phyloP scores from a whole-genome alignment of 1,140 invertebrate genomes.

The Himalopsyche phryganea region DNA sequence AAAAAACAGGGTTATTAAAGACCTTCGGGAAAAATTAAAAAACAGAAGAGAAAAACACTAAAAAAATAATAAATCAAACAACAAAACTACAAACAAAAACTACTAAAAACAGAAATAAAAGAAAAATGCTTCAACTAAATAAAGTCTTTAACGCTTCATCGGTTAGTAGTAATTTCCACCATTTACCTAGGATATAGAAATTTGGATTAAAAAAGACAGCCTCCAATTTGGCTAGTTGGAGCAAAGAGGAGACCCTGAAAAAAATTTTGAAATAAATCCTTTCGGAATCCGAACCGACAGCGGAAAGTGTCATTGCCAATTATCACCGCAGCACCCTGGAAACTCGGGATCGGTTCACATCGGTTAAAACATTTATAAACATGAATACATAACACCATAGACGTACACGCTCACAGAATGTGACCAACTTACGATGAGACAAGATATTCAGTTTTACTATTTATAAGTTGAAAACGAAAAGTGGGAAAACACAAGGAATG shows the following conservation, averaged over 20 bases:
- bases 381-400: no score
- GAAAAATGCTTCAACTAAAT: background rate
- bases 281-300: conserved; percentile 42
- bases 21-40: conserved; percentile 22
- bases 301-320: no score
- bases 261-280: conserved; percentile 52
- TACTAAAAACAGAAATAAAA: no score
- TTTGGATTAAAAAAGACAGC: background rate
- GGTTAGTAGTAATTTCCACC: background rate
- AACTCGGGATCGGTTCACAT: conserved; percentile 48
- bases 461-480: background rate
- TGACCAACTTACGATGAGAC: no score
- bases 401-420: no score
- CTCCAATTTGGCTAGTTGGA: conserved; percentile 43
- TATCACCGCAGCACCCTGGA: conserved; percentile 51
- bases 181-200: conserved; percentile 4
- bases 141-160: background rate
- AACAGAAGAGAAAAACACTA: conserved; percentile 19
- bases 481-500: background rate
- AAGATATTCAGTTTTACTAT: no score
- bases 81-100: background rate
- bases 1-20: conserved; percentile 14
- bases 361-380: conserved; percentile 16
- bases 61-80: conserved; percentile 7
- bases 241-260: conserved; percentile 86